Base-by-base conservation (phyloP, 1,140 invertebrate genomes). In the Diabrotica undecimpunctata region DNA sequence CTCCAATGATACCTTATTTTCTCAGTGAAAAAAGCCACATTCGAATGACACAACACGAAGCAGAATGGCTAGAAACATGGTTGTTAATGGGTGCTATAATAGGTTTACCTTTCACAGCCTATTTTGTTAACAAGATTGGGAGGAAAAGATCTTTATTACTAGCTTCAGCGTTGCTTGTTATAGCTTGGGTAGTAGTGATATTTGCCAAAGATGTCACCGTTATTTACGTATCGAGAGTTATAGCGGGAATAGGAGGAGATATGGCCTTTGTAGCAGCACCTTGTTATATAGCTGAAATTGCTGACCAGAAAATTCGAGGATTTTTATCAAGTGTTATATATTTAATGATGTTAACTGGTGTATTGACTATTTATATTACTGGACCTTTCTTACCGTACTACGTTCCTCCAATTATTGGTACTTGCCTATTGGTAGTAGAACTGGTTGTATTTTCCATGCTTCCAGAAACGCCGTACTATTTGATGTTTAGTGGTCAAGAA, bases 131-230 rank as follows among this genome's bases (percentile, higher is more conserved):
- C 70, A 83, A 79, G 70, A 67, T 85, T 37, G 89, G 90, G 2
- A 76, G 89, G 6, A 89, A 86, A 72, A 73, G 73, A n/a, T 81
- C 85, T 0, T 81, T 90, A 5, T 72, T 88, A 6, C 59, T 84
- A 2, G 77, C 85, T 0, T 78, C 83, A 0, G 35, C 82, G 0
- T 84, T 85, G 0, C 89, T 86, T 70, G 62, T 87, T 0, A 0
- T 83, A 4, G 86, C 86, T 7, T 91, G 87, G 86, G 12, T 78
- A 0, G 61, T 86, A 0, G 86, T 89, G 50, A 73, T 81, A 7
- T 70, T 81, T 35, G 75, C 81, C 9, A 50, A 61, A 35, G 9
- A 41, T 35, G 25, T 68, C 5, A 37, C 59, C 10, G 56, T 54
- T 51, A 13, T 70, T 36, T 85, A 83, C 66, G 51, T 82, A 3